Base-by-base conservation (phyloP, 37 sponge, comb jelly and placozoan species). In the Eunapius fragilis region DNA sequence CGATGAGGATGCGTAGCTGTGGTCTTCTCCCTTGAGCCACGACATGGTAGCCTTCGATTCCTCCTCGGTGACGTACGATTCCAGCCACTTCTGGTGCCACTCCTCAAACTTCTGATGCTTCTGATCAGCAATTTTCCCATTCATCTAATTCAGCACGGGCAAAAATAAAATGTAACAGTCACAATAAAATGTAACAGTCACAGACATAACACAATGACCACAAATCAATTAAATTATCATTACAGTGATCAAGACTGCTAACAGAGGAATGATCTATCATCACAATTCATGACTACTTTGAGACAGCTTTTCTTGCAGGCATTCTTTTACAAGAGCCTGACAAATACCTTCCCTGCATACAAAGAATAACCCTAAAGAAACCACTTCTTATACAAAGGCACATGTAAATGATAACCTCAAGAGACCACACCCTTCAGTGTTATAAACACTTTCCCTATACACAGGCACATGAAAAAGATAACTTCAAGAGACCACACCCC, bases 71-170 rank as follows among this genome's bases (percentile, higher is more conserved):
- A 78, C 80, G 36, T 79, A 25, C 25, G 32, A 22, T 17, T n/a
- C 35, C 23, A 82, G 12, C 87, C 87, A 86, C 37, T 37, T 26
- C 73, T 86, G 33, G 72, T 86, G 58, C 87, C 87, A 86, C 41
- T 80, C 30, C 41, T 84, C 67, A 34, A 86, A 86, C 50, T 58
- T 71, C n/a, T 48, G 69, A 45, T 41, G 50, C 69, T 75, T 26
- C 24, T 70, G 32, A 22, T 32, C 25, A 0, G 67, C 32, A 9
- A 37, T 17, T 69, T 33, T 24, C 45, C 45, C 76, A 27, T n/a
- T 35, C 36, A 48, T 41, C 76, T 45, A 2, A n/a, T 32, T 47
- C 69, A 0, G 37, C 25, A 67, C 3, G 35, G 72, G 2, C 6
- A n/a, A 25, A 24, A n/a, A 9, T 41, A 9, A 41, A 3, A 41